A percentile compares a stretch with the other conserved stretches of the same genome.
phyloP scores from a whole-genome alignment of 2,113 vertebrate species.

The Geococcyx californianus region DNA sequence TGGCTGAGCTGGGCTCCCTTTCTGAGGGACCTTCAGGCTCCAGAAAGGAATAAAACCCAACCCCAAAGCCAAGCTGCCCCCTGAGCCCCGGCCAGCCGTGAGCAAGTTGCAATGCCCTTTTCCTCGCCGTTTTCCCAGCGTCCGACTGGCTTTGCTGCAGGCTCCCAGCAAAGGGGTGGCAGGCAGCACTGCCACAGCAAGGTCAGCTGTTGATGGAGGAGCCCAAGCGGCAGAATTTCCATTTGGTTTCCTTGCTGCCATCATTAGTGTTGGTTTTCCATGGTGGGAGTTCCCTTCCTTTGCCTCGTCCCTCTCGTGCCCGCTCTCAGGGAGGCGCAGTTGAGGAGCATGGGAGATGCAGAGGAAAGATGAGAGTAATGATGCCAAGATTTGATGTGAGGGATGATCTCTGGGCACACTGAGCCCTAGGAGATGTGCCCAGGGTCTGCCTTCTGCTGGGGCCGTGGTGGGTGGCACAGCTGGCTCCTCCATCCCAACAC shows the following conservation, averaged over 20 bases:
- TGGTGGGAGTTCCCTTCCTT: neutral
- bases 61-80: neutral
- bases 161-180: neutral
- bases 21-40: neutral
- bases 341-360: rapidly evolving
- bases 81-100: rapidly evolving
- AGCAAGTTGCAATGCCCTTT: neutral
- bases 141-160: neutral
- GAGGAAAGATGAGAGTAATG: no score
- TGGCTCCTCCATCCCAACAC: no score
- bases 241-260: rapidly evolving
- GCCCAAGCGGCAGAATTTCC: neutral
- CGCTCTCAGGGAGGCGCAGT: rapidly evolving
- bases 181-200: neutral
- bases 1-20: neutral
- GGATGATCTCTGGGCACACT: neutral
- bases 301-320: rapidly evolving
- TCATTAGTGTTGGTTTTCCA: neutral
- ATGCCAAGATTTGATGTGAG: neutral
- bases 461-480: neutral
- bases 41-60: rapidly evolving
- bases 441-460: no score
- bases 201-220: neutral
- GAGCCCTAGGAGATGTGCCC: neutral
- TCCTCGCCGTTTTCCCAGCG: neutral